Percentiles rank a stretch among this genome's conserved stretches.
Conservation (phyloP, 2,888 invertebrate genomes). For the Drosophila cognata region DNA sequence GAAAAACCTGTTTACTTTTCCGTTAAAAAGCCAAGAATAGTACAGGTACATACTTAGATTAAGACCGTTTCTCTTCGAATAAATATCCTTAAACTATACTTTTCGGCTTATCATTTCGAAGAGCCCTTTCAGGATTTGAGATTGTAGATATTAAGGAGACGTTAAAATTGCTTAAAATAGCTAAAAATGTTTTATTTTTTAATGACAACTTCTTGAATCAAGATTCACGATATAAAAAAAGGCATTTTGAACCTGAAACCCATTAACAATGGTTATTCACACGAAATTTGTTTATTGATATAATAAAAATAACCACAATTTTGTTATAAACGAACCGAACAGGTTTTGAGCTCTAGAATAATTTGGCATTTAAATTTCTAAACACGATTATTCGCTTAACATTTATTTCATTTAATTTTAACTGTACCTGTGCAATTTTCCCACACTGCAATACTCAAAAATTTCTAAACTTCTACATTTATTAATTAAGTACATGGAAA, state of each 20-base stretch:
- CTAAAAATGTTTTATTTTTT: background rate
- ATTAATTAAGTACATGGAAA: conserved; percentile 17
- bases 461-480: conserved; percentile 9
- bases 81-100: background rate
- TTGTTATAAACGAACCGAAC: background rate
- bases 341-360: background rate
- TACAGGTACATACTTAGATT: background rate
- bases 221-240: background rate
- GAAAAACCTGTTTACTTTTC: background rate
- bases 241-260: background rate
- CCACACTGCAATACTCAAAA: conserved; percentile 1
- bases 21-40: background rate
- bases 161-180: background rate
- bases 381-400: background rate
- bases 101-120: background rate
- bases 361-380: background rate
- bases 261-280: background rate
- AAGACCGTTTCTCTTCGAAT: background rate
- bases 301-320: background rate
- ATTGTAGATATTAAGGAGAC: background rate
- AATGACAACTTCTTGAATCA: background rate
- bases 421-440: background rate
- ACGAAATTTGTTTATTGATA: background rate
- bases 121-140: accelerated
- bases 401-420: background rate